Evolutionary conservation across 92 coral and sea anemone species (phyloP), one percentile per base, ranked within the genome.

Genomic region (Anthopleura xanthogrammica): DNA sequence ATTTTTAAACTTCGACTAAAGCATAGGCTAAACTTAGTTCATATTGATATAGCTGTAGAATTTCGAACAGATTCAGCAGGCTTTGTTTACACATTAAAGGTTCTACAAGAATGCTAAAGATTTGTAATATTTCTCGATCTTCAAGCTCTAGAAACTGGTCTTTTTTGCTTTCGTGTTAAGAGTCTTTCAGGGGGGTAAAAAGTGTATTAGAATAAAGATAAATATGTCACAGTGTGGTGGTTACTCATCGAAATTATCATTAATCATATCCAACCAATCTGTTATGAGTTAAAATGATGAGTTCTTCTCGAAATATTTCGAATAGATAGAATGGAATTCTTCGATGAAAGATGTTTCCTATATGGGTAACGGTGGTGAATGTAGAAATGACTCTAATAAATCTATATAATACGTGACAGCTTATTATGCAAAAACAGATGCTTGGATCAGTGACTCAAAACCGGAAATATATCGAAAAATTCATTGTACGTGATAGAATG

Each of bases 391-490:
- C 74, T 68, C 42, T 9, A 68, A 68, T 68, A 13, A n/a, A 36
- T 36, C 17, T 68, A 29, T 29, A 29, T 29, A 1, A 46, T 68
- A 68, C 74, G 43, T 68, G 74, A 68, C 41, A 4, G 42, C 5
- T 9, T 68, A 68, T 68, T 68, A 68, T 68, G 74, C 74, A 29
- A n/a, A 68, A 68, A 68, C 74, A 68, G 41, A 68, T 68, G 74
- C 74, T 14, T 65, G 29, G 13, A 12, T 68, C 43, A 36, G 42
- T 24, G 42, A 68, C 74, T 68, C 74, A 36, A 68, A 68, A 68
- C 74, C 74, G 74, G 74, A 68, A 68, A 68, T 68, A 6, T 68
- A 68, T 23, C 17, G 29, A 14, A 68, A 68, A 68, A 68, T 29
- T 68, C 17, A 24, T 68, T 36, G 42, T 68, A 68, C 74, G 74